Base-by-base conservation (phyloP, 2,888 invertebrate species). In the Gymnocheta viridis region DNA sequence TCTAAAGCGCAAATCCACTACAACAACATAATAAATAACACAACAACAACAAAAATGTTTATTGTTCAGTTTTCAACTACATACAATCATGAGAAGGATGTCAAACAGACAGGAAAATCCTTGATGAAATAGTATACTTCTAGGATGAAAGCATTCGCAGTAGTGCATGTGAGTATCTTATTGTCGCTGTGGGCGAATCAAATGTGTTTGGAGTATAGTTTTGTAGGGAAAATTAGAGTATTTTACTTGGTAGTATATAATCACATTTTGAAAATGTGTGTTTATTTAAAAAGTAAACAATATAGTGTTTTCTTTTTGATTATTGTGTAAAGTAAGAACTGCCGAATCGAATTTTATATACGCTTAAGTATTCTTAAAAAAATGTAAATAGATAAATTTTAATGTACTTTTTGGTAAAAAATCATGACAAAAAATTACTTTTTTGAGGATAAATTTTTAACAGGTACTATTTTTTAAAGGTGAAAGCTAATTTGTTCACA, bases 71-170 rank as follows among this genome's bases (percentile, higher is more conserved):
- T 38, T 38, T 77, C 19, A 14, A 58, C 41, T 60, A 76, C 22
- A 24, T 60, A 80, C 41, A 64, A 51, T 49, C 74, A 74, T n/a
- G 22, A 44, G 54, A 51, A 49, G 69, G 27, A 81, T 73, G 73
- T 69, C 41, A 62, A 77, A 82, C 78, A 78, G 69, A 85, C 83
- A 83, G 81, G 78, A 78, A 83, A 78, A 81, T 85, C 82, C 85
- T 85, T 83, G 79, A 78, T 81, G 78, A 81, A 83, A 76, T 60
- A 76, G 19, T 51, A 76, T 32, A 69, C 60, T 67, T 82, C 35
- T 38, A 32, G 60, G 67, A 44, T 66, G 22, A 19, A 35, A 35
- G 19, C 4, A 58, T 27, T n/a, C 19, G 19, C n/a, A 10, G 2
- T 7, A 2, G 41, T 58, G n/a, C 19, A 10, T 19, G 12, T 29